Evolutionary conservation across 2,888 invertebrate genomes (phyloP).

Genomic region (Drosophila sordidula): DNA sequence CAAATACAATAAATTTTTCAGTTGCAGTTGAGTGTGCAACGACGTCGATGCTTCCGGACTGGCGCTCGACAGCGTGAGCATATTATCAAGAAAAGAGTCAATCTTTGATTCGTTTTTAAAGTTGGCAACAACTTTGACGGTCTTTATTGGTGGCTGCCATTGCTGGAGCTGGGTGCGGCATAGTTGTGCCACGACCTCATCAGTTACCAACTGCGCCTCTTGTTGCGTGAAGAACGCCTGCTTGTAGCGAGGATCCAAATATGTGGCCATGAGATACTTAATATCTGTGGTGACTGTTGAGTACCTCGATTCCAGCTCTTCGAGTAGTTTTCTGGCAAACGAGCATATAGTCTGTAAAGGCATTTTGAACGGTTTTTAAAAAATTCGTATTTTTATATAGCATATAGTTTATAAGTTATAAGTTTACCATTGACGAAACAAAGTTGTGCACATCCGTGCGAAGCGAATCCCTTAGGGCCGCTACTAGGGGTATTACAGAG

Average conservation of each 20-base stretch:
- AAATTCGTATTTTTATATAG: too few relatives aligned
- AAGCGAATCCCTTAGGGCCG: constrained; percentile 59
- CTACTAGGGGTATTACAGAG: constrained; percentile 60
- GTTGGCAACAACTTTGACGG: constrained; percentile 28
- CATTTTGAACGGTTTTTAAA: neutral
- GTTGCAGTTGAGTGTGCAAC: constrained; percentile 37
- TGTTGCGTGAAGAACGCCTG: constrained; percentile 63
- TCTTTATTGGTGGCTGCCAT: constrained; percentile 32
- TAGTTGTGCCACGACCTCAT: constrained; percentile 47
- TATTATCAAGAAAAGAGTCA: constrained; percentile 60
- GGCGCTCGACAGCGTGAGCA: constrained; percentile 35
- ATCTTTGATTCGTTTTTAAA: constrained; percentile 58
- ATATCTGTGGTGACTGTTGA: constrained; percentile 41
- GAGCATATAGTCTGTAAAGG: constrained; percentile 50
- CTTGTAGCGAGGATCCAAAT: constrained; percentile 65
- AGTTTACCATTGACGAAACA: constrained; percentile 59
- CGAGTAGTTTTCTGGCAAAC: constrained; percentile 59
- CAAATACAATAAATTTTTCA: constrained; percentile 57
- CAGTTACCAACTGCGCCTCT: constrained; percentile 54
- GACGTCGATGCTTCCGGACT: constrained; percentile 17
- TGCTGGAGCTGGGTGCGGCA: constrained; percentile 8
- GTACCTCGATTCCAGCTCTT: constrained; percentile 53
- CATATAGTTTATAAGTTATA: neutral
- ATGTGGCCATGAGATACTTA: constrained; percentile 62
- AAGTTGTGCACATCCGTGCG: constrained; percentile 58